Evolutionary conservation across 2,113 vertebrate species (phyloP).

Genomic region (Ibidorhyncha struthersii): DNA sequence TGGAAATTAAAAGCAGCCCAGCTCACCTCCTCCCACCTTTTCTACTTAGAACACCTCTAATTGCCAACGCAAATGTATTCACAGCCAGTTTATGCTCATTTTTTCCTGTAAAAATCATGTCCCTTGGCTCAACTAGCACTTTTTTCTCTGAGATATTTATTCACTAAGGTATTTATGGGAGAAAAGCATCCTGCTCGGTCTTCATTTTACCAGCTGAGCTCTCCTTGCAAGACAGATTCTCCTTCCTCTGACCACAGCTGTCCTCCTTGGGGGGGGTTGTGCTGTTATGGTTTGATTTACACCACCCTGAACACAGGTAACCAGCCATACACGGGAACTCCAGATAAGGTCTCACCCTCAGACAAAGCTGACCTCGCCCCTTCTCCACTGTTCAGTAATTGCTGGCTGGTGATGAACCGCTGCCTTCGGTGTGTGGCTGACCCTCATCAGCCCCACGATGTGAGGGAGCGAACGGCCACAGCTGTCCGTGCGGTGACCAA

Average conservation of each 20-base stretch:
- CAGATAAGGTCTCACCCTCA: neutral
- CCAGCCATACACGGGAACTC: neutral
- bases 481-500: neutral
- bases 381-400: neutral
- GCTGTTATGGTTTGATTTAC: neutral
- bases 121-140: neutral
- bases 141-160: neutral
- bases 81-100: neutral
- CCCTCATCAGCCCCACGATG: fast-evolving
- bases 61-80: neutral
- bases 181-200: neutral
- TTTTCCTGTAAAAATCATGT: neutral
- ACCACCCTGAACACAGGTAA: neutral
- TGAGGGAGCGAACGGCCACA: fast-evolving
- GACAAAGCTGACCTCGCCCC: neutral
- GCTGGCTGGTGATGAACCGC: neutral
- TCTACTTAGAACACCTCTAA: neutral
- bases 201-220: neutral
- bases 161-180: neutral
- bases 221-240: neutral
- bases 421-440: neutral
- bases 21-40: neutral
- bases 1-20: neutral
- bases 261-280: neutral
- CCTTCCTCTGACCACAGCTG: neutral